These are phyloP conservation scores for Zaprionus nigranus DNA, from an alignment of 1,140 invertebrate genomes.

Conservation along the genomic window DNA sequence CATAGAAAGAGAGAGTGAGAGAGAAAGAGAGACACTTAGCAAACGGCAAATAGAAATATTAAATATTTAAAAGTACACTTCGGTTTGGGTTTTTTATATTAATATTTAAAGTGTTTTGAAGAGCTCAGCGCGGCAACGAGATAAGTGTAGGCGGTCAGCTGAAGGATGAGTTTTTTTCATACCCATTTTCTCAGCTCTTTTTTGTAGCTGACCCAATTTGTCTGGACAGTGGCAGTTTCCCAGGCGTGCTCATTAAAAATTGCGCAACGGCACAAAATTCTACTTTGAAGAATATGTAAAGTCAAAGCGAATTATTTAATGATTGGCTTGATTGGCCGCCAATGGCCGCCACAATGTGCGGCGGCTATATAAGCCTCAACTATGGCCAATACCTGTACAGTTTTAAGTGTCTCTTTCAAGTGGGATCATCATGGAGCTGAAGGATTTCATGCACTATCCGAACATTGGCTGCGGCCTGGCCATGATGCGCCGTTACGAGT, in stretches of 20 bases:
- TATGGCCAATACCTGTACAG: background rate
- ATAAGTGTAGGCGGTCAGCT: background rate
- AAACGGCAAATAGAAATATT: conserved; percentile 48
- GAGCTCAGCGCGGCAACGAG: background rate
- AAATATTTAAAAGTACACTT: conserved; percentile 48
- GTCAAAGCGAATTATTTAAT: conserved; percentile 32
- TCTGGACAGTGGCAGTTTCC: conserved; percentile 36
- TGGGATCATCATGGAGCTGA: conserved; percentile 53
- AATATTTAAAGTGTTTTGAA: conserved; percentile 45
- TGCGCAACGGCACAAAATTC: conserved; percentile 13
- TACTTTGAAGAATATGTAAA: conserved; percentile 1
- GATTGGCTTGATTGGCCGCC: conserved; percentile 34
- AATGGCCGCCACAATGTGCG: conserved; percentile 20
- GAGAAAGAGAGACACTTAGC: conserved; percentile 21
- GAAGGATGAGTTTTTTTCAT: background rate
- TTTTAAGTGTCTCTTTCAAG: conserved; percentile 17
- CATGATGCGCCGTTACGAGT: conserved; percentile 37
- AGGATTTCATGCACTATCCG: conserved; percentile 58
- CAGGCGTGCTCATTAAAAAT: conserved; percentile 37
- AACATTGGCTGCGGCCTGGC: conserved; percentile 48
- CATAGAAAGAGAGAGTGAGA: conserved; percentile 4
- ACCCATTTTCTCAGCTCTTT: background rate
- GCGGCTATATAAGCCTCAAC: conserved; percentile 36
- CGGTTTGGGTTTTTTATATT: conserved; percentile 40
- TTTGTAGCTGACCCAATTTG: background rate